Conservation (phyloP, 2,113 vertebrate species). For the Vicugna pacos region DNA sequence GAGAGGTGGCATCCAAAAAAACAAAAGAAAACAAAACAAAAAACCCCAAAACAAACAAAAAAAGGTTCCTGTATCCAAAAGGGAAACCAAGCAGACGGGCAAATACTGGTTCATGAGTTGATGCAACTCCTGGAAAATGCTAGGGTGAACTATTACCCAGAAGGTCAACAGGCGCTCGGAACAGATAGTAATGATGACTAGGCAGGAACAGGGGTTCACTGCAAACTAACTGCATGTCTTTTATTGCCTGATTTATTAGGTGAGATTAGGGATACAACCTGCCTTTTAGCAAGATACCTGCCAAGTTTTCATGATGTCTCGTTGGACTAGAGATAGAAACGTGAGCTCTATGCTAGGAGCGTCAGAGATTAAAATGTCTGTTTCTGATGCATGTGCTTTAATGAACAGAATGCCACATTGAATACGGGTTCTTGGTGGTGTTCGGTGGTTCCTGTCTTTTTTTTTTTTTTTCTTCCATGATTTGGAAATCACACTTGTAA, state of each 20-base stretch:
- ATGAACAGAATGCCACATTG: neutral
- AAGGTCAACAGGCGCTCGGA: neutral
- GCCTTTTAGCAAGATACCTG: neutral
- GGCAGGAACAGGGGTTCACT: neutral
- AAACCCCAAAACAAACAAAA: neutral
- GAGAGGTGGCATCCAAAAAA: neutral
- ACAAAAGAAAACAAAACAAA: no score
- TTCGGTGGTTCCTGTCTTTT: neutral
- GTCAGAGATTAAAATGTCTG: neutral
- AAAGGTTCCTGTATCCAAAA: neutral
- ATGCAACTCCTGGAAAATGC: slow-evolving; percentile 50
- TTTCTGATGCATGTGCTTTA: neutral
- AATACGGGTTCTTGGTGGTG: neutral
- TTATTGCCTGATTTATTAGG: neutral
- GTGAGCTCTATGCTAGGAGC: neutral
- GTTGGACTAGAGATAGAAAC: neutral
- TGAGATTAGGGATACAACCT: neutral
- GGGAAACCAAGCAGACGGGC: slow-evolving; percentile 2
- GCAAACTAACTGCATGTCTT: neutral
- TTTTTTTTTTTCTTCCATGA: neutral
- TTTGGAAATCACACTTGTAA: slow-evolving; percentile 23
- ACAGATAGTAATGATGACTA: neutral
- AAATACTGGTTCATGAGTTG: slow-evolving; percentile 40
- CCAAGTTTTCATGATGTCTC: neutral
- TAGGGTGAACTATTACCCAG: slow-evolving; percentile 53